Conservation (phyloP, 2,797 vertebrate genomes). For the Pseudocheirus occidentalis region DNA sequence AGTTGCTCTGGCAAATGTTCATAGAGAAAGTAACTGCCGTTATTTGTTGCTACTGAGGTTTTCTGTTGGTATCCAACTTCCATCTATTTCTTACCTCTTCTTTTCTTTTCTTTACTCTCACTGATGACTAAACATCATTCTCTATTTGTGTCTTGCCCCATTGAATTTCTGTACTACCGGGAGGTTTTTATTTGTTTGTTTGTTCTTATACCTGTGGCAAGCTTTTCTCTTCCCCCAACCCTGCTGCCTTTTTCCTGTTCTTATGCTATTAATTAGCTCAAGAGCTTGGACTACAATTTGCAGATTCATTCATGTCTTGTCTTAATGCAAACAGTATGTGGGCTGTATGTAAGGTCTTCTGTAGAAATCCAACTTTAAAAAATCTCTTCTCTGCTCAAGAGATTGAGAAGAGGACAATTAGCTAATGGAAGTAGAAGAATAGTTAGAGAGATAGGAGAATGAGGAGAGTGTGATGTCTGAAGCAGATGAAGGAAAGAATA, state of each 20-base stretch:
- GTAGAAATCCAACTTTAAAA: not conserved
- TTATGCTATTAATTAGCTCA: not conserved
- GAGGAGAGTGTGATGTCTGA: not conserved
- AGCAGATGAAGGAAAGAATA: not conserved
- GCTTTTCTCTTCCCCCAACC: not conserved
- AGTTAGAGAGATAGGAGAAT: not conserved
- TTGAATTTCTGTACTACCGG: not conserved
- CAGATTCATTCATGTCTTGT: not conserved
- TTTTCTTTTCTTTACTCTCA: not conserved
- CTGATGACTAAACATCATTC: not conserved
- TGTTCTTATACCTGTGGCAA: not conserved
- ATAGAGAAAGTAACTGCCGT: not conserved
- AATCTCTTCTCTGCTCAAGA: not conserved
- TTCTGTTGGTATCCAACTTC: not conserved
- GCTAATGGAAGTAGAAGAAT: not conserved
- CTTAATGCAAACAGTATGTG: not conserved
- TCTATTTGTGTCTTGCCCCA: not conserved
- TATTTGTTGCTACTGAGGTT: not conserved
- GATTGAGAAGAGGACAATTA: not conserved
- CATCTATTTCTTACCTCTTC: not conserved
- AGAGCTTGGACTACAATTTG: not conserved
- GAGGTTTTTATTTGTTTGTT: not conserved
- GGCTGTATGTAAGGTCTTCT: not conserved
- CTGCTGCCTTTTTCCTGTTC: not conserved
- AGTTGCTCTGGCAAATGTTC: not conserved